Evolutionary conservation across 1,140 invertebrate species (phyloP), one percentile per base, ranked within the genome.

Genomic region (Sogatella furcifera): DNA sequence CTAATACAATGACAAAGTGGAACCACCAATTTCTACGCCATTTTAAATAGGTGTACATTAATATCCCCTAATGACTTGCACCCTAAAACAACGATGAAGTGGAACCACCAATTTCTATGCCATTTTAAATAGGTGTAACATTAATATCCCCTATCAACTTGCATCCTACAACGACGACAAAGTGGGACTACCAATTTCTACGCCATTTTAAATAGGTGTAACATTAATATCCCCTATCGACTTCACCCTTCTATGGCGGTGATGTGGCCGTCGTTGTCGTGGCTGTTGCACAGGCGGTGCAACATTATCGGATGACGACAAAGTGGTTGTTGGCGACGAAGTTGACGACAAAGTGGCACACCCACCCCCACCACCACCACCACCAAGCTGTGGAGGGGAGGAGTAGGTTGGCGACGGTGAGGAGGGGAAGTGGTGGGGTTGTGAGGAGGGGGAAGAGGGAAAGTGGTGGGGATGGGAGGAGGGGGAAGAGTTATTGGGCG

Each of bases 1-100:
- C n/a, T n/a, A n/a, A n/a, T 5, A 15, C 19, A 17, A 14, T 15
- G 52, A 19, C 52, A 22, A 53, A 22, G 52, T 53, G 19, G 14
- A 5, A 21, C 24, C 5, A 13, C 52, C 19, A 24, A 22, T 46
- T 19, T 22, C 13, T 15, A 38, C 6, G 19, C 2, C 24, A 28
- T 6, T 28, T 28, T 6, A 28, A 28, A 28, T 28, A 6, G 24
- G 24, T 28, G 24, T 28, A 38, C 34, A 52, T 52, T 52, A 15
- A 21, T 21, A 85, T 86, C 84, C 42, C 84, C 82, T 62, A 85
- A 86, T 61, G 84, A 86, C 65, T 85, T 84, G n/a, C 15, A 86
- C 83, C 14, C 85, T 74, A 44, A 84, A 76, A 66, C 85, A 84
- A 66, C 72, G 46, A 64, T 68, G 58, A n/a, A 66, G 67, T 22